Evolutionary conservation across 2,888 invertebrate genomes (phyloP).

Genomic region (Scrobipalpa atriplicella): DNA sequence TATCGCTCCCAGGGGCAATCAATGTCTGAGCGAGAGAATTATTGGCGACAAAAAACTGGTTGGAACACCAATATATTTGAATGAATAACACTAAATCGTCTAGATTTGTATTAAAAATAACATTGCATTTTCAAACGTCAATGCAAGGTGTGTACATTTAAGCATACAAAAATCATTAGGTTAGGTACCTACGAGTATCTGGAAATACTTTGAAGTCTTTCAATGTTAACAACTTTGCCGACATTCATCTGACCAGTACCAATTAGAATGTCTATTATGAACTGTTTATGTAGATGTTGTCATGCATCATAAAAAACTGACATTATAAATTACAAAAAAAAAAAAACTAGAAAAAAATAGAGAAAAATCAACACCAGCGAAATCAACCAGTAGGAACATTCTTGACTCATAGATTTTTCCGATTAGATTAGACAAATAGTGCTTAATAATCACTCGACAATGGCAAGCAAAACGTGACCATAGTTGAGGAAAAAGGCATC

Average conservation of each 20-base stretch:
- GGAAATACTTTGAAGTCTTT: background rate
- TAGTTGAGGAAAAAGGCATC: background rate
- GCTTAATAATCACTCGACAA: background rate
- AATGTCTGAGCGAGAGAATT: background rate
- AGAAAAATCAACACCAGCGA: too few relatives aligned
- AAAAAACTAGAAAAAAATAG: too few relatives aligned
- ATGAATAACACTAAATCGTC: too few relatives aligned
- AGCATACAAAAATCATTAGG: background rate
- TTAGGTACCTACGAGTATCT: too few relatives aligned
- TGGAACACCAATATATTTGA: background rate
- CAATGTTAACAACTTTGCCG: background rate
- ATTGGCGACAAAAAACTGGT: background rate
- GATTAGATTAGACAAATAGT: background rate
- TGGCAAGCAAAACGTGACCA: background rate
- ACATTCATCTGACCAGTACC: background rate
- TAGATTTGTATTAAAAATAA: too few relatives aligned
- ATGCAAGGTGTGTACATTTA: background rate
- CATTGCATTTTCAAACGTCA: background rate
- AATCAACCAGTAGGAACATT: too few relatives aligned
- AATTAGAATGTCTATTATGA: too few relatives aligned
- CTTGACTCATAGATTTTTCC: too few relatives aligned
- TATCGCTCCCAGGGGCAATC: background rate
- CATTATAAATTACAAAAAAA: too few relatives aligned
- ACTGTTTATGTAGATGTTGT: too few relatives aligned
- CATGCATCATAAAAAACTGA: too few relatives aligned